Evolutionary conservation across 2,797 vertebrate species (phyloP).

Genomic region (Rhynchotus rufescens): DNA sequence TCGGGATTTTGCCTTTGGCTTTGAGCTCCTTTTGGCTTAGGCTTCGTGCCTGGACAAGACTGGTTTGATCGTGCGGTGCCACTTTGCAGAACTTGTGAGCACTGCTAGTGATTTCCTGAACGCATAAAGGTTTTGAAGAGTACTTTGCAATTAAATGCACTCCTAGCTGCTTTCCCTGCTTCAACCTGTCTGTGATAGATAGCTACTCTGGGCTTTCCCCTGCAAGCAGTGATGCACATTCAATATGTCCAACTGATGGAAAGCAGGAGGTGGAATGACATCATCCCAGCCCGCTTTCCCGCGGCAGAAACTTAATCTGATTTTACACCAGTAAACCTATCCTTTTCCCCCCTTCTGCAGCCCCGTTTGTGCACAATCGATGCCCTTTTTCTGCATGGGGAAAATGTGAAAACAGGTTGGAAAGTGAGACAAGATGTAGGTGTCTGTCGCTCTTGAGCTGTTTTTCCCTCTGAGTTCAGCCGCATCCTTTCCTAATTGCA

Average conservation of each 20-base stretch:
- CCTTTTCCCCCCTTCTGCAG: not conserved
- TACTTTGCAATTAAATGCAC: not conserved
- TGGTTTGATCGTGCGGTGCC: not conserved
- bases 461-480: not conserved
- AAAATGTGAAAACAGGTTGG: not conserved
- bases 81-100: not conserved
- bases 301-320: not conserved
- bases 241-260: not conserved
- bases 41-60: not conserved
- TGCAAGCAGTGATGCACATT: not conserved
- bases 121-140: not conserved
- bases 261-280: slow-evolving; percentile 38
- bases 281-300: slow-evolving; percentile 10
- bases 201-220: not conserved
- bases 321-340: not conserved
- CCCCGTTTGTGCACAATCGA: not conserved
- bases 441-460: not conserved
- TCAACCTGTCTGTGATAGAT: not conserved
- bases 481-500: not conserved
- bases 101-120: not conserved
- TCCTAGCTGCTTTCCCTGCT: not conserved
- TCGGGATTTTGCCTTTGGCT: not conserved
- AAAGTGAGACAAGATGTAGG: not conserved
- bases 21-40: not conserved
- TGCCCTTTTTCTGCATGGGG: not conserved